Conservation (phyloP, 92 coral and sea anemone genomes). For the Porites divaricata region DNA sequence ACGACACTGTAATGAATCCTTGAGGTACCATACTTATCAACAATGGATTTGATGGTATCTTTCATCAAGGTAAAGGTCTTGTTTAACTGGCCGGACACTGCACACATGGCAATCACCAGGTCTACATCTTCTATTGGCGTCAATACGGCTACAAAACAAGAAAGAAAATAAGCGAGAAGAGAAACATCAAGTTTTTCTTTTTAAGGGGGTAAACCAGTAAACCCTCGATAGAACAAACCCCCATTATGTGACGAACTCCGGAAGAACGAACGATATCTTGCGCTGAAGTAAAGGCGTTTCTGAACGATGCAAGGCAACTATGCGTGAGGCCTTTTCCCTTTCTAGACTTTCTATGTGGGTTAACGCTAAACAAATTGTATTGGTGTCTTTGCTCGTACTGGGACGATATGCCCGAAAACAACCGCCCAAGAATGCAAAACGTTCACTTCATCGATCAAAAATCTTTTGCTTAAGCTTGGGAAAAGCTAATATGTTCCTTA, state of each 20-base stretch:
- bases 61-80: slow-evolving; percentile 66
- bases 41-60: slow-evolving; percentile 69
- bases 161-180: too few relatives aligned
- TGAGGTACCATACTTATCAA: slow-evolving; percentile 83
- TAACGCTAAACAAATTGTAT: too few relatives aligned
- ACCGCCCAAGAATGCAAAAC: too few relatives aligned
- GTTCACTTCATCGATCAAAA: background rate
- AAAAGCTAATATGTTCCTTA: background rate
- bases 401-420: too few relatives aligned
- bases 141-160: slow-evolving; percentile 5
- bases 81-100: slow-evolving; percentile 46
- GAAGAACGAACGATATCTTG: background rate
- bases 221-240: too few relatives aligned
- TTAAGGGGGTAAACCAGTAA: too few relatives aligned
- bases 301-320: too few relatives aligned
- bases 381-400: too few relatives aligned
- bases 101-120: slow-evolving; percentile 80
- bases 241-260: background rate
- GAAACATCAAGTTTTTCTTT: too few relatives aligned
- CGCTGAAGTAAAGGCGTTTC: background rate
- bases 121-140: slow-evolving; percentile 51
- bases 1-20: slow-evolving; percentile 75
- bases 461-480: background rate
- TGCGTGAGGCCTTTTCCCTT: too few relatives aligned
- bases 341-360: too few relatives aligned